These are phyloP conservation scores for Drosophila nigritarsus DNA, from an alignment of 2,888 invertebrate species.

Conservation along the genomic window DNA sequence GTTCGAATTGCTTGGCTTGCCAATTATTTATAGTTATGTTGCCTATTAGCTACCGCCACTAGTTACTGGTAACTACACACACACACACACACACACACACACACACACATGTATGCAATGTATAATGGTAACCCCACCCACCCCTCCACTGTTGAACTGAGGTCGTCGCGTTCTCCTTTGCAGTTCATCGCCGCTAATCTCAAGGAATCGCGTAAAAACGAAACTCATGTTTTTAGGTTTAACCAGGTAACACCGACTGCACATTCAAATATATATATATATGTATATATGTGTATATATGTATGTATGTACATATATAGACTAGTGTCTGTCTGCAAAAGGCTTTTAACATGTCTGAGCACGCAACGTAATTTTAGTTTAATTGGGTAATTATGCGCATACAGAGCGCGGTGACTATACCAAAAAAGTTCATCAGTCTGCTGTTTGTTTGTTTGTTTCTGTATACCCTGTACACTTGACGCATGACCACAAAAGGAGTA, in stretches of 20 bases:
- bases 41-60: slow-evolving; percentile 55
- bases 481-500: background rate
- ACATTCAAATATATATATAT: background rate
- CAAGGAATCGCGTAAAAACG: slow-evolving; percentile 65
- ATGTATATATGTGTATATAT: background rate
- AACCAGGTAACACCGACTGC: slow-evolving; percentile 24
- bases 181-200: slow-evolving; percentile 46
- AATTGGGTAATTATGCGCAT: slow-evolving; percentile 85
- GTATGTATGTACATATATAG: background rate
- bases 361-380: slow-evolving; percentile 85
- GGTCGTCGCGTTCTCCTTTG: slow-evolving; percentile 5
- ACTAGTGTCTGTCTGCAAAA: slow-evolving; percentile 66
- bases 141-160: background rate
- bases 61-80: slow-evolving; percentile 28
- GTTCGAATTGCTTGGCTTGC: slow-evolving; percentile 30
- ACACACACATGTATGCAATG: background rate
- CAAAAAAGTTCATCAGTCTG: slow-evolving; percentile 23
- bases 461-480: slow-evolving; percentile 3
- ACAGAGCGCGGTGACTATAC: slow-evolving; percentile 63
- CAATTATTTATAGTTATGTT: slow-evolving; percentile 78
- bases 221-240: slow-evolving; percentile 55
- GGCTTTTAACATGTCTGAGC: slow-evolving; percentile 85
- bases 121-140: background rate
- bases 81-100: background rate
- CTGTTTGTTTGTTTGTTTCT: slow-evolving; percentile 7